Evolutionary conservation across 64 coral and sea anemone species (phyloP).

Genomic region (Porites australiensis): DNA sequence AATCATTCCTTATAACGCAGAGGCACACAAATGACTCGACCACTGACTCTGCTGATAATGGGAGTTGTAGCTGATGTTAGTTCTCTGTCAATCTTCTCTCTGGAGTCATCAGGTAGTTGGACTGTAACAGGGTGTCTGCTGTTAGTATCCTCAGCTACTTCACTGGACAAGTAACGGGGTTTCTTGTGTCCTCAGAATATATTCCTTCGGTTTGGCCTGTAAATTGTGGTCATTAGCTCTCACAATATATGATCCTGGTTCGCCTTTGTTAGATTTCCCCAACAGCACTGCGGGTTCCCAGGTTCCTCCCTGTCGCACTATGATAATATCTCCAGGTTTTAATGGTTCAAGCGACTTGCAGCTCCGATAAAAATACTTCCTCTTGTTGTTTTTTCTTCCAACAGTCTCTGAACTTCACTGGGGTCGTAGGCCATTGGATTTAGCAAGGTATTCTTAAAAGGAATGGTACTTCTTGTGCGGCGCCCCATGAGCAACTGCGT

Average conservation of each 20-base stretch:
- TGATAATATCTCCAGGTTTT: slow-evolving; percentile 20
- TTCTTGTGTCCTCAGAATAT: neutral
- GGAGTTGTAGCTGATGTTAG: neutral
- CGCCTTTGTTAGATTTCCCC: neutral
- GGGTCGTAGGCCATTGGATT: slow-evolving; percentile 8
- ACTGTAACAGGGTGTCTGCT: neutral
- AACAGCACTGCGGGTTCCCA: slow-evolving; percentile 13
- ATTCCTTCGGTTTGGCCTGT: neutral
- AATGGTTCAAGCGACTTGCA: neutral
- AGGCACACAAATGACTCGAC: neutral
- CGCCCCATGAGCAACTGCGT: slow-evolving; percentile 5
- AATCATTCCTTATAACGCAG: neutral
- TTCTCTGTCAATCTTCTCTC: neutral
- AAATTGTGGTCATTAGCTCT: neutral
- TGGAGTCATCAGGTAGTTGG: neutral
- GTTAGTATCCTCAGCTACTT: neutral
- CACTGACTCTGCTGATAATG: slow-evolving; percentile 16
- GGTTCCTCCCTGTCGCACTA: neutral
- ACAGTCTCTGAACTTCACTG: neutral
- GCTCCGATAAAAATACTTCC: slow-evolving; percentile 19
- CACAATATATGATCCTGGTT: neutral
- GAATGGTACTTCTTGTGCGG: slow-evolving; percentile 25
- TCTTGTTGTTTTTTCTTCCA: neutral
- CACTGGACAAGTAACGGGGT: neutral
- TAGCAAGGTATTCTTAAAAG: slow-evolving; percentile 13